phyloP scores from a whole-genome alignment of 1,140 invertebrate genomes.

The Platyscapa corneri region DNA sequence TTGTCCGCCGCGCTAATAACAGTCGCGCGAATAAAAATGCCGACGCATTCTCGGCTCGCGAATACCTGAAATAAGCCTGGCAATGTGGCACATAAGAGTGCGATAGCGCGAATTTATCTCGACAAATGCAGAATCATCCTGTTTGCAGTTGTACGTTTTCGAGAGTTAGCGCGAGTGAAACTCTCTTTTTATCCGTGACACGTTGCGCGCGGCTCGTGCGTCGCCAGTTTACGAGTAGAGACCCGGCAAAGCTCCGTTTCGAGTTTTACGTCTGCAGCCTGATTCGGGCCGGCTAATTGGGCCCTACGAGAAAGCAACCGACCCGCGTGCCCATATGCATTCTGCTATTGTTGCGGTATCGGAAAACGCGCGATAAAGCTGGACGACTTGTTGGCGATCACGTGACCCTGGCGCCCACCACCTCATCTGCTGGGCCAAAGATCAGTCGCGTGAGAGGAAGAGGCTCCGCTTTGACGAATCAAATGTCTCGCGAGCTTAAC shows the following conservation, averaged over 20 bases:
- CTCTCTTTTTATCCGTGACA: background rate
- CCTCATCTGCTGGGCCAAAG: too few relatives aligned
- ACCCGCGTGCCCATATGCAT: too few relatives aligned
- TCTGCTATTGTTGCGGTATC: too few relatives aligned
- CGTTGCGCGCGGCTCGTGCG: too few relatives aligned
- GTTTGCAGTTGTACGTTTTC: background rate
- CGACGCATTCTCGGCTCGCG: background rate
- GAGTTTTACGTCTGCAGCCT: too few relatives aligned
- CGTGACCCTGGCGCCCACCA: too few relatives aligned
- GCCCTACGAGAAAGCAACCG: background rate
- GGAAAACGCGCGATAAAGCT: too few relatives aligned
- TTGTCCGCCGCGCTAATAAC: background rate
- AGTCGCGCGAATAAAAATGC: background rate
- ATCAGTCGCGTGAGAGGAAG: too few relatives aligned
- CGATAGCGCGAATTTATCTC: background rate
- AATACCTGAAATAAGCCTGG: background rate
- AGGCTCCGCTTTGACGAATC: too few relatives aligned
- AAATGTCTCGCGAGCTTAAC: too few relatives aligned
- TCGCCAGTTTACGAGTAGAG: background rate
- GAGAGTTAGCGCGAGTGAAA: background rate
- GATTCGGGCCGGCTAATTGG: slow-evolving; percentile 11
- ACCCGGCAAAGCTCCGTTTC: background rate
- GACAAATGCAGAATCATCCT: background rate
- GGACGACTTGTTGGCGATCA: too few relatives aligned
- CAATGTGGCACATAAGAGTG: background rate